These are phyloP conservation scores for Chrysomallon squamiferum DNA, from an alignment of 1,140 invertebrate species.

Conservation along the genomic window DNA sequence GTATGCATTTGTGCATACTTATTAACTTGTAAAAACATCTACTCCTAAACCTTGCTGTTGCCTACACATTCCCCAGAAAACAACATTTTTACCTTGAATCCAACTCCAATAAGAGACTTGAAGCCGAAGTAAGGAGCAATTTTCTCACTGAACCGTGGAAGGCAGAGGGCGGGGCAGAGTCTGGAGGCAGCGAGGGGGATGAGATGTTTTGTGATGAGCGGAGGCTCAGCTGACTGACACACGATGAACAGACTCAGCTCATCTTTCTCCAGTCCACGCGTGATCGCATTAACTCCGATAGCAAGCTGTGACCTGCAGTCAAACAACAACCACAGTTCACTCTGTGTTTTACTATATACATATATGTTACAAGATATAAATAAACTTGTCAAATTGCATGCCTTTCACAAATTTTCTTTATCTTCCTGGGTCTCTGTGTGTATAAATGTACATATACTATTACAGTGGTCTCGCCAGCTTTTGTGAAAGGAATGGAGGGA, in stretches of 20 bases:
- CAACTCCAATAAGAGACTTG: conserved; percentile 23
- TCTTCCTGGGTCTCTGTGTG: too few relatives aligned
- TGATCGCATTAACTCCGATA: conserved; percentile 38
- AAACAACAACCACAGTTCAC: neutral
- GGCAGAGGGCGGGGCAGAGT: conserved; percentile 22
- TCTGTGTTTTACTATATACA: too few relatives aligned
- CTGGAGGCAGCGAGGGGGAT: conserved; percentile 21
- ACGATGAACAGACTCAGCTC: conserved; percentile 27
- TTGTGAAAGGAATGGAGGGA: too few relatives aligned
- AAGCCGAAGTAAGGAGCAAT: conserved; percentile 14
- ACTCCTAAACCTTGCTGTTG: too few relatives aligned
- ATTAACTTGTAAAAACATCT: too few relatives aligned
- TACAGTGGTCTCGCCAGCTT: too few relatives aligned
- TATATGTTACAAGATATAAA: too few relatives aligned
- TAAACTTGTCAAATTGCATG: too few relatives aligned
- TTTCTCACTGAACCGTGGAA: conserved; percentile 20
- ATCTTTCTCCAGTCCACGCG: conserved; percentile 35
- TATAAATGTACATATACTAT: too few relatives aligned
- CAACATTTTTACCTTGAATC: conserved; percentile 37
- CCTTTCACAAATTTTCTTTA: too few relatives aligned
- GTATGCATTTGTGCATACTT: too few relatives aligned
- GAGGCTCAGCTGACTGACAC: conserved; percentile 17
- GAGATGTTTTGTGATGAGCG: conserved; percentile 23
- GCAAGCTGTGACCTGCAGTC: conserved; percentile 25
- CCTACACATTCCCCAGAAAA: too few relatives aligned